Conservation (phyloP, 2,888 invertebrate species). For the Nebria salina region DNA sequence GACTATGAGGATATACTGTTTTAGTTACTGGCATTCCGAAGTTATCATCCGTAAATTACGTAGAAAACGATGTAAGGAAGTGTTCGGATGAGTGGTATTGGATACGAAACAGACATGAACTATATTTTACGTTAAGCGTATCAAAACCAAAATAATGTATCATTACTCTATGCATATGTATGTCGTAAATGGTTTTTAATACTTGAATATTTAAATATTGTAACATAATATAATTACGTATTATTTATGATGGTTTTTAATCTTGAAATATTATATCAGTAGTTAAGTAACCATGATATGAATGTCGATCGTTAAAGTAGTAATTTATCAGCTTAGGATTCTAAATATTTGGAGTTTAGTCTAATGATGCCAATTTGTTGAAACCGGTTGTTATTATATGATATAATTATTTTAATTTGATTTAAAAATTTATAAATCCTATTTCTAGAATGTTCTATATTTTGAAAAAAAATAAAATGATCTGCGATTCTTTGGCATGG, state of each 20-base stretch:
- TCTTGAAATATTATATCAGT: not conserved
- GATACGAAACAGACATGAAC: not conserved
- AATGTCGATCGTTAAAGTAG: not conserved
- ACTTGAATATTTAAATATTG: not conserved
- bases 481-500: too few species aligned
- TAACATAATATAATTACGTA: not conserved
- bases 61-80: not conserved
- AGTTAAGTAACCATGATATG: not conserved
- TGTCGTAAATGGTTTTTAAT: not conserved
- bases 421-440: too few species aligned
- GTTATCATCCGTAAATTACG: not conserved
- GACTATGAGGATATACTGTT: not conserved
- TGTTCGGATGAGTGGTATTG: not conserved
- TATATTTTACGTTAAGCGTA: not conserved
- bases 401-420: not conserved
- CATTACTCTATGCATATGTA: too few species aligned
- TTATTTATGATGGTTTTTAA: not conserved
- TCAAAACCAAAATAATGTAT: not conserved
- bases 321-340: not conserved
- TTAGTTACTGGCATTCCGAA: not conserved
- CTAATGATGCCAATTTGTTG: not conserved
- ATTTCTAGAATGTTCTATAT: too few species aligned
- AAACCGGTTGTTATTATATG: not conserved
- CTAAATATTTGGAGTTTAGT: not conserved
- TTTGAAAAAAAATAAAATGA: too few species aligned